A percentile compares a stretch with the other conserved stretches of the same genome.
Evolutionary conservation across 2,113 vertebrate species (phyloP).

Genomic region (Boulengeromyrus knoepffleri): DNA sequence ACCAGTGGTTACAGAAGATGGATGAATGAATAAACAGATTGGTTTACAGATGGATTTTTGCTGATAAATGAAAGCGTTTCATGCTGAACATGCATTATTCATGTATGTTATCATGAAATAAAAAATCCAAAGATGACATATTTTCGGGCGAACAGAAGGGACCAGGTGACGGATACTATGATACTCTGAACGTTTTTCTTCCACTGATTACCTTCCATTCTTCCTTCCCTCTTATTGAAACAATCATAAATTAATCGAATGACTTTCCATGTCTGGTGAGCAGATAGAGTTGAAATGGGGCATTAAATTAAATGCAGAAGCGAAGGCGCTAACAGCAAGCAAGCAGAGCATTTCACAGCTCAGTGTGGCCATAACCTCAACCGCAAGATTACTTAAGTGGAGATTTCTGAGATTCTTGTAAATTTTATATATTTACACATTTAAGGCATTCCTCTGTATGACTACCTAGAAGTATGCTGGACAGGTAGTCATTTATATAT

Average conservation of each 20-base stretch:
- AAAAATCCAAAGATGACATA: neutral
- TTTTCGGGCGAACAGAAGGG: neutral
- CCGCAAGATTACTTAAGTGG: neutral
- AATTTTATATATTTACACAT: neutral
- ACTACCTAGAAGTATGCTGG: neutral
- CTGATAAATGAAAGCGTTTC: neutral
- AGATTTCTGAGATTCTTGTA: neutral
- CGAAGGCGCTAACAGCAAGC: neutral
- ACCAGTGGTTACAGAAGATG: neutral
- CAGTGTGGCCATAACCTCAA: neutral
- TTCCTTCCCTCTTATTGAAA: neutral
- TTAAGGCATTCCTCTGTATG: neutral
- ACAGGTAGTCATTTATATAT: neutral
- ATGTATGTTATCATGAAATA: neutral
- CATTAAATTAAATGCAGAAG: slow-evolving; percentile 25
- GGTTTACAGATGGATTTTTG: neutral
- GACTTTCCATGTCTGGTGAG: slow-evolving; percentile 21
- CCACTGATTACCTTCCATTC: neutral
- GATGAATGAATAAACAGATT: neutral
- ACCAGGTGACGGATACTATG: neutral
- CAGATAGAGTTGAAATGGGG: slow-evolving; percentile 21
- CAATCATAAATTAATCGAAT: slow-evolving; percentile 2
- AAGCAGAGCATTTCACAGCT: neutral
- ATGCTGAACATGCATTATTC: neutral
- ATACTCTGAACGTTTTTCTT: neutral